Evolutionary conservation across 92 coral and sea anemone genomes (phyloP), one percentile per base, ranked within the genome.

Genomic region (Isaurus tuberculatus): DNA sequence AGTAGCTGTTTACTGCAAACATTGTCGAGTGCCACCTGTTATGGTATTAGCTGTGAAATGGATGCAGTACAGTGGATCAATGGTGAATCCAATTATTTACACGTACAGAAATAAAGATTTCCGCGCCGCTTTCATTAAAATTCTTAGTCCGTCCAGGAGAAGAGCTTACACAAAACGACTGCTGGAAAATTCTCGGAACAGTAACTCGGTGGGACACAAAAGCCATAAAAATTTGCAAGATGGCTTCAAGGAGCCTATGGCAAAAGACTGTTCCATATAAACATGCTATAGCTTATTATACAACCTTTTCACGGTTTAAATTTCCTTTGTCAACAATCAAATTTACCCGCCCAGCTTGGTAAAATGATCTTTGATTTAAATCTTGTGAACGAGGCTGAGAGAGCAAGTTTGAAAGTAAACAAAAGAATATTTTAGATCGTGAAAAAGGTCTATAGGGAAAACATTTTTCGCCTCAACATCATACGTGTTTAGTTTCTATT

Each of bases 61-160:
- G 98, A 89, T 95, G 95, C 98, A 95, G 71, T 95, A 95, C 85
- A 89, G 95, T 57, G 97, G 97, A 19, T 95, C 98, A 13, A 84
- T 91, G 89, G 95, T 95, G 0, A 95, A 95, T 58, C 98, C 98
- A 0, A 55, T 95, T 46, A 95, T 95, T 31, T 95, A 95, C 86
- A 94, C 98, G 3, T 92, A 91, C 40, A 79, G 98, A 22, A 95
- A 95, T 61, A 70, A 28, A 30, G 98, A 94, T 23, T 95, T 95
- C 43, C 89, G 91, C 49, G 83, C 85, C 3, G 86, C 95, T 30
- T 95, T 95, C 46, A 34, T 79, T 1, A 91, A 90, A 65, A 88
- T 95, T 51, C 77, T 95, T 4, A 69, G 91, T 36, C 75, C 86
- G 1, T 87, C 91, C 67, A 87, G 90, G 30, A 70, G 51, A 15